Base-by-base conservation (phyloP, 2,888 invertebrate species). In the Drosophila birchii region DNA sequence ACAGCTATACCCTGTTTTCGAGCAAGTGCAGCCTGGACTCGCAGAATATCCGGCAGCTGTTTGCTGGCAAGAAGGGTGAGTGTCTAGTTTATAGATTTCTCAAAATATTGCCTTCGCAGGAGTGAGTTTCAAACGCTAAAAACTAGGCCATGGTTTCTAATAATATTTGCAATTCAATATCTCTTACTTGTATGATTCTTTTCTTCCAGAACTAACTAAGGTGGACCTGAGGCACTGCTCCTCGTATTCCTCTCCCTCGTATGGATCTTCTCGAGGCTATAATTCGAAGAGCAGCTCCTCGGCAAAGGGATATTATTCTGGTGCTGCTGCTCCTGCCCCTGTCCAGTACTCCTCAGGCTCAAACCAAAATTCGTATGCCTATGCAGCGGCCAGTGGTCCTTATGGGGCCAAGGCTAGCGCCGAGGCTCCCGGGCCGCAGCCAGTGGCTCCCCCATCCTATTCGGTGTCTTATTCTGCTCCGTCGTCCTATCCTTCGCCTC, bases 361-460 rank as follows among this genome's bases (percentile, higher is more conserved):
- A 5, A 34, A 26, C 6, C 23, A 47, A 16, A 41, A 51, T 4
- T 75, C 76, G 4, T 76, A 29, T 55, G 76, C 76, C 34, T 76
- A 70, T 57, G 76, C 76, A 11, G 57, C 43, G 14, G 76, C 76
- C 53, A 60, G 62, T 18, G 75, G 75, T n/a, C 53, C 56, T 11
- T 75, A 75, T 51, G 83, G 82, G 3, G 83, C 78, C 5, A 71
- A 44, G 9, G 80, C 80, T 2, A 8, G 29, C 18, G 83, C 80
- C 38, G 63, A 79, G 39, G 79, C 79, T 4, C 69, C 82, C 1
- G 82, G 77, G 4, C 18, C 61, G 0, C 44, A 71, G 45, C 57
- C 63, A 34, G 44, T 51, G 4, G 45, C 34, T 9, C 32, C 20
- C 3, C 12, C 56, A 12, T 9, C 51, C 1, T 29, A 29, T 29